These are phyloP conservation scores for Mimachlamys varia DNA, from an alignment of 2,888 invertebrate species.

Conservation along the genomic window DNA sequence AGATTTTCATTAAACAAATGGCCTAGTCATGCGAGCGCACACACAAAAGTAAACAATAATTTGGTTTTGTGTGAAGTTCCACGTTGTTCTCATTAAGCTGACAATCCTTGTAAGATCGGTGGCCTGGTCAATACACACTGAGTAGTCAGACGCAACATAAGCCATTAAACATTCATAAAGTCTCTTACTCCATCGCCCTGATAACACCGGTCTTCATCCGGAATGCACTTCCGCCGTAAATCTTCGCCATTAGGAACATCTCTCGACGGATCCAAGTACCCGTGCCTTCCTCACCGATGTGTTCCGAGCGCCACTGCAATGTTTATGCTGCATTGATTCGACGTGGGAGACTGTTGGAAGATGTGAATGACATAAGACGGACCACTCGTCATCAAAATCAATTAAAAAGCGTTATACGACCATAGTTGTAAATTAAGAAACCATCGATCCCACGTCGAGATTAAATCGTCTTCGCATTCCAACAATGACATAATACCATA, in stretches of 20 bases:
- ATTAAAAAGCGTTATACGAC: not conserved
- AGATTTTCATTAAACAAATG: no score
- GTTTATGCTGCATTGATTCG: not conserved
- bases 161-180: constrained; percentile 7
- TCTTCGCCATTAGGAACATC: not conserved
- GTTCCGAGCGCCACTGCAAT: not conserved
- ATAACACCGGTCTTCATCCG: not conserved
- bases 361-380: not conserved
- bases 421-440: not conserved
- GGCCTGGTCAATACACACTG: not conserved
- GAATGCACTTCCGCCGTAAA: not conserved
- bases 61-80: not conserved
- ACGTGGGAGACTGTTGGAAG: not conserved
- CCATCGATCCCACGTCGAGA: not conserved
- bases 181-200: not conserved
- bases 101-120: not conserved
- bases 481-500: not conserved
- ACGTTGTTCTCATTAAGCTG: not conserved
- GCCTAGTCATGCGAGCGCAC: no score
- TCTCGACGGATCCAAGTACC: not conserved
- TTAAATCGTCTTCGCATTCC: not conserved
- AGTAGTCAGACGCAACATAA: not conserved
- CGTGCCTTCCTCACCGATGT: not conserved
- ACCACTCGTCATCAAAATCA: not conserved
- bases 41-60: not conserved